These are phyloP conservation scores for Microcebus griseorufus DNA, from an alignment of 2,113 vertebrate genomes.

Conservation along the genomic window DNA sequence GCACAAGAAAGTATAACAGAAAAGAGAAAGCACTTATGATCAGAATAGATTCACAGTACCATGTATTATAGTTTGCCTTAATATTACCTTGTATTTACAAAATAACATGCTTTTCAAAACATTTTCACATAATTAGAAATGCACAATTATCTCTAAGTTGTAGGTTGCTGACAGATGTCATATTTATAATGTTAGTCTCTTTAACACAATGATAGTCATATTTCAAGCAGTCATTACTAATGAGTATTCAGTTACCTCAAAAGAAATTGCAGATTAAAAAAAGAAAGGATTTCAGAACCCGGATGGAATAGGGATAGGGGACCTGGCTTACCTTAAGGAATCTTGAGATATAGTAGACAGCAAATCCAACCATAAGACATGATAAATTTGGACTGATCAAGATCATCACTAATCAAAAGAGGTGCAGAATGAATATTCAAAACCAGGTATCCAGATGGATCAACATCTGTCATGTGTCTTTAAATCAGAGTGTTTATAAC, in stretches of 20 bases:
- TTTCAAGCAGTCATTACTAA: not conserved
- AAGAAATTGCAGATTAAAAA: not conserved
- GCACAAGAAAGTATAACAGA: not conserved
- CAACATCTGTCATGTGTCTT: not conserved
- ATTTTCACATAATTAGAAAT: constrained; percentile 3
- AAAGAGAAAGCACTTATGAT: not conserved
- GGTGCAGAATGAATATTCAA: not conserved
- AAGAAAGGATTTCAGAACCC: not conserved
- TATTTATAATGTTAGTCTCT: not conserved
- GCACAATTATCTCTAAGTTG: not conserved
- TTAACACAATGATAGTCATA: not conserved
- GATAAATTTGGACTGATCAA: not conserved
- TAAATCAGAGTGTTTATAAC: not conserved
- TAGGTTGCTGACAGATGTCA: not conserved
- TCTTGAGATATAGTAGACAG: not conserved
- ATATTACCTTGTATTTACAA: not conserved
- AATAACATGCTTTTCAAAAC: not conserved
- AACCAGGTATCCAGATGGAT: not conserved
- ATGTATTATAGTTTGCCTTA: not conserved
- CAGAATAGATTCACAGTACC: not conserved
- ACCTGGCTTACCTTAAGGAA: not conserved
- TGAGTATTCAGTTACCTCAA: not conserved
- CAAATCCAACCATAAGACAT: not conserved
- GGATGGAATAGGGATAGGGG: not conserved
- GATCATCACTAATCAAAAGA: not conserved